Base-by-base conservation (phyloP, 2,797 vertebrate genomes). In the Iguana delicatissima region DNA sequence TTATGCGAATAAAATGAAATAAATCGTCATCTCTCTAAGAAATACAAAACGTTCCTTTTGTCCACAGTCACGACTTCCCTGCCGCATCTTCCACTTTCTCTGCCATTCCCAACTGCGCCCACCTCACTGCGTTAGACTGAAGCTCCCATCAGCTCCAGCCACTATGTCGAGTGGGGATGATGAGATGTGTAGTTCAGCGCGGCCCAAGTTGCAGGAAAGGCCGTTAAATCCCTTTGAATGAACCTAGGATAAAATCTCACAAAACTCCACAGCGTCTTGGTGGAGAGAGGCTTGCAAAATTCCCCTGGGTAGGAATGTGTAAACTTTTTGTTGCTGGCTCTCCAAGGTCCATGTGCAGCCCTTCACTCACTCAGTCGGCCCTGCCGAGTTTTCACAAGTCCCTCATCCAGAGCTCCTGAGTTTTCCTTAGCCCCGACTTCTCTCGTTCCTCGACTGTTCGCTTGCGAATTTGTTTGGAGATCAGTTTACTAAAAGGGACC, bases 391-490 rank as follows among this genome's bases (percentile, higher is more conserved):
- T 69, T 69, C 80, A 89, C n/a, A 52, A 59, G 50, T 22, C 18
- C 64, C 29, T 24, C 72, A 10, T 42, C 38, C 1, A 12, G 14
- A 16, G 10, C 18, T 67, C 42, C 42, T 32, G 59, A 89, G 92
- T 96, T 96, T 96, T 96, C 93, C 91, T 74, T 89, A 2, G 3
- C 32, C 22, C 35, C 3, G 9, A 69, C 91, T 94, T 90, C 93
- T 95, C 95, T 94, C 89, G 94, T 96, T 97, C 95, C 94, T 92
- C 88, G 72, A 91, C 79, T 93, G 94, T 91, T 95, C 1, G 96
- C 95, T 5, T 89, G 93, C 88, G 89, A 96, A 94, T 96, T 95
- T 97, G 96, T 97, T 98, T 96, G 90, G 96, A 94, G 96, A 97
- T 97, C 96, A 92, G 91, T 96, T 97, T 97, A 96, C 97, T 94